Percentiles rank a stretch among this genome's conserved stretches.
phyloP scores from a whole-genome alignment of 2,797 vertebrate genomes.

The Epinephelus malabaricus region DNA sequence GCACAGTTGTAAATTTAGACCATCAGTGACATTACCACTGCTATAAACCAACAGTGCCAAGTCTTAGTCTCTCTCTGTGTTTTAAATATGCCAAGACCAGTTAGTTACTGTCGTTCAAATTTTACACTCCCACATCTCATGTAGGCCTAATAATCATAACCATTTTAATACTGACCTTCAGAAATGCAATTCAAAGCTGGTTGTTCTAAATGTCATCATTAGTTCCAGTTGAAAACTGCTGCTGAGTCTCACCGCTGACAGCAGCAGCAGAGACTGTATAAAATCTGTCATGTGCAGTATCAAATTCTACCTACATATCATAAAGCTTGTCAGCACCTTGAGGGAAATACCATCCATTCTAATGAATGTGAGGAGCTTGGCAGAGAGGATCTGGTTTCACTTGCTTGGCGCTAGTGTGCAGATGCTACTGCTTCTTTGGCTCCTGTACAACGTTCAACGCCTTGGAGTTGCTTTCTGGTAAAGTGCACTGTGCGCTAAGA shows the following conservation, averaged over 20 bases:
- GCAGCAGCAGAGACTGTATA: slow-evolving; percentile 54
- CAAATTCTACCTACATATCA: slow-evolving; percentile 77
- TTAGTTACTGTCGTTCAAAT: slow-evolving; percentile 28
- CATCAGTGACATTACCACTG: not conserved
- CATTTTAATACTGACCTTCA: slow-evolving; percentile 18
- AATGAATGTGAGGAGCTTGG: not conserved
- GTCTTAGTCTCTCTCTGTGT: slow-evolving; percentile 6
- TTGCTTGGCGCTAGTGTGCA: not conserved
- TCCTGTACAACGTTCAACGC: not conserved
- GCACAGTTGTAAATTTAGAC: slow-evolving; percentile 4
- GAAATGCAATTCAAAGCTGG: slow-evolving; percentile 1
- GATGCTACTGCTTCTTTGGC: not conserved
- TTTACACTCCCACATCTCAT: not conserved
- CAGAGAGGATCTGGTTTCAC: not conserved
- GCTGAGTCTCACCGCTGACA: slow-evolving; percentile 38
- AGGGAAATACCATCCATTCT: slow-evolving; percentile 17
- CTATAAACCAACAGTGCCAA: not conserved
- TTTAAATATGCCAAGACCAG: slow-evolving; percentile 24
- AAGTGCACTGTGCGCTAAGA: not conserved
- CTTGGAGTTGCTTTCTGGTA: not conserved
- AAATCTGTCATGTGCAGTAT: slow-evolving; percentile 60
- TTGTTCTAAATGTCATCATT: slow-evolving; percentile 8
- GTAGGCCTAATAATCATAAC: not conserved
- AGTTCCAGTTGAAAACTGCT: not conserved
- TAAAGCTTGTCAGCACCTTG: slow-evolving; percentile 74